Evolutionary conservation across 2,113 vertebrate species (phyloP).

Genomic region (Hypanus sabinus): DNA sequence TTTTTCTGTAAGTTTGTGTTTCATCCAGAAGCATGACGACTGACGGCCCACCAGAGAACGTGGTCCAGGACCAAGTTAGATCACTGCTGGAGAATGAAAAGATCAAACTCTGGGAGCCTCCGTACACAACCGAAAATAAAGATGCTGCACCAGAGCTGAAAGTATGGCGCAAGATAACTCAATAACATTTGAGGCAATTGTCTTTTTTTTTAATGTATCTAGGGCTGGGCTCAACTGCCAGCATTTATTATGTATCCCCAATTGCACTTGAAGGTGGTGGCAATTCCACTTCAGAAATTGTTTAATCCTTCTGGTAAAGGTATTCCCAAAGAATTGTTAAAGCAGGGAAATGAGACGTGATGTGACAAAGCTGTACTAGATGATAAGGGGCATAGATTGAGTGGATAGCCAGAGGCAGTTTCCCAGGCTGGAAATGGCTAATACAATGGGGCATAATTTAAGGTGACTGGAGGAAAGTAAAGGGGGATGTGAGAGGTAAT

Average conservation of each 20-base stretch:
- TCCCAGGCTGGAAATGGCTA: too few species aligned
- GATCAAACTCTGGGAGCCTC: conserved; percentile 83
- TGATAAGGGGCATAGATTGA: too few species aligned
- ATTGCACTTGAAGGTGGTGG: neutral
- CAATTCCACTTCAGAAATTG: neutral
- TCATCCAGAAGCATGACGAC: neutral
- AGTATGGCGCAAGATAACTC: conserved; percentile 50
- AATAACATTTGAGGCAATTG: neutral
- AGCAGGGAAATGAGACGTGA: neutral
- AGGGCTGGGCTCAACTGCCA: too few species aligned
- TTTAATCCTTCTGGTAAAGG: neutral
- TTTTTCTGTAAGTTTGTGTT: neutral
- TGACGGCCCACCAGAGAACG: conserved; percentile 26
- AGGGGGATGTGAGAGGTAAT: too few species aligned
- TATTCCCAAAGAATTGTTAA: neutral
- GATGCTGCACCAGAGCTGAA: conserved; percentile 62
- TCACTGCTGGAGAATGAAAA: conserved; percentile 67
- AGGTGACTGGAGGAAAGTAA: too few species aligned
- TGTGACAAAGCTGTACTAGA: too few species aligned
- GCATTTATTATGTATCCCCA: neutral
- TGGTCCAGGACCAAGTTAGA: conserved; percentile 30
- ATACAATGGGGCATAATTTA: too few species aligned
- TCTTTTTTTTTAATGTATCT: neutral
- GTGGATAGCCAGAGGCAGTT: too few species aligned
- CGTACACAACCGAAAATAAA: conserved; percentile 67